Percentiles rank a stretch among this genome's conserved stretches.
Evolutionary conservation across 37 sponge, comb jelly and placozoan genomes (phyloP).

Genomic region (Oscarella lobularis): DNA sequence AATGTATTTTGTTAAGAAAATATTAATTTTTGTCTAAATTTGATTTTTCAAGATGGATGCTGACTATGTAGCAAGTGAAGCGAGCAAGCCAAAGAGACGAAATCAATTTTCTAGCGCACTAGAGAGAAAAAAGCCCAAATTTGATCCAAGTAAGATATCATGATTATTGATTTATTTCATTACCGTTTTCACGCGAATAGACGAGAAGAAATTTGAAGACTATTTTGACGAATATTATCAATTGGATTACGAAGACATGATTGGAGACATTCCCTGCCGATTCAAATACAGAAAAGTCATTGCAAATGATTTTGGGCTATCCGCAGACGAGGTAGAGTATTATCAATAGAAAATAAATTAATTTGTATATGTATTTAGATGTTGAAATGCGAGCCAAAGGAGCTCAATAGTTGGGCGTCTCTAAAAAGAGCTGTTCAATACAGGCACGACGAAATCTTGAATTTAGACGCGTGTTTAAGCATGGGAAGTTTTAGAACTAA

Average conservation of each 20-base stretch:
- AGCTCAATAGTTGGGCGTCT: constrained; percentile 85
- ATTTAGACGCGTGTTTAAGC: too few species aligned
- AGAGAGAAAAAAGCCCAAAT: constrained; percentile 25
- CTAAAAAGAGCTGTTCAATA: constrained; percentile 82
- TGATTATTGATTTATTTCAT: neutral
- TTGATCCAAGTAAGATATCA: constrained; percentile 28
- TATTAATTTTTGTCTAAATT: constrained; percentile 20
- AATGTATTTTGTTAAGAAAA: constrained; percentile 30
- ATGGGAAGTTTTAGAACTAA: constrained; percentile 20
- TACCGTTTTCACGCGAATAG: constrained; percentile 4
- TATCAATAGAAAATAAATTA: neutral
- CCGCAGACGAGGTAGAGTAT: constrained; percentile 64
- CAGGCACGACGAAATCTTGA: too few species aligned
- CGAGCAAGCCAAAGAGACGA: constrained; percentile 9
- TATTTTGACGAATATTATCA: constrained; percentile 84
- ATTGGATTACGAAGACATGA: constrained; percentile 70
- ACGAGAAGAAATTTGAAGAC: constrained; percentile 55
- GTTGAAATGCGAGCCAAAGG: constrained; percentile 59
- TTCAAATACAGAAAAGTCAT: constrained; percentile 73
- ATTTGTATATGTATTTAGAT: constrained; percentile 26
- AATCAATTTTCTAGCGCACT: constrained; percentile 30
- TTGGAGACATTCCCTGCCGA: constrained; percentile 48
- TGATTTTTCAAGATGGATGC: constrained; percentile 62
- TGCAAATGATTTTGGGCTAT: constrained; percentile 70
- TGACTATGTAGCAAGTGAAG: constrained; percentile 18